These are phyloP conservation scores for Chloropsis cyanopogon DNA, from an alignment of 2,113 vertebrate species.

Conservation along the genomic window DNA sequence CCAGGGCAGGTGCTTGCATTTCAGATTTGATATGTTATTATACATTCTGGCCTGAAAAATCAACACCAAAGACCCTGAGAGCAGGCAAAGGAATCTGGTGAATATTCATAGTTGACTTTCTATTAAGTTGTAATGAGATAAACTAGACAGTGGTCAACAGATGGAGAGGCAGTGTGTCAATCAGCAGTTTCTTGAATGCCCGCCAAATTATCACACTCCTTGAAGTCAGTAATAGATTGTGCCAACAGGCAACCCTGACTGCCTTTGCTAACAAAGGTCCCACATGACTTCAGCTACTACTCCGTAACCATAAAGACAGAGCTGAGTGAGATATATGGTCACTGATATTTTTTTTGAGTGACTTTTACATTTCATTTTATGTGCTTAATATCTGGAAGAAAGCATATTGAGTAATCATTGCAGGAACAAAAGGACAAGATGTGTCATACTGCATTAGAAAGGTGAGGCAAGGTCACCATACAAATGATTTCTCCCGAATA, in stretches of 20 bases:
- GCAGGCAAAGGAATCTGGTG: background rate
- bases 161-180: background rate
- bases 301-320: background rate
- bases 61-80: background rate
- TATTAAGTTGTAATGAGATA: background rate
- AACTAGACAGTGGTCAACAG: background rate
- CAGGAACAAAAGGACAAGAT: background rate
- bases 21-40: background rate
- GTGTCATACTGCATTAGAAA: background rate
- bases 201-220: background rate
- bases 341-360: background rate
- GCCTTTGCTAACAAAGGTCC: background rate
- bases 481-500: background rate
- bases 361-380: constrained; percentile 14
- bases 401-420: background rate
- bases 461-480: background rate
- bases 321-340: background rate
- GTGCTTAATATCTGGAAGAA: background rate
- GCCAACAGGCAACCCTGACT: background rate
- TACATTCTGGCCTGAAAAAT: background rate
- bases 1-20: background rate
- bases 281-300: background rate
- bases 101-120: background rate
- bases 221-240: background rate
- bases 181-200: background rate